Evolutionary conservation across 2,113 vertebrate genomes (phyloP).

Genomic region (Herpailurus yagouaroundi): DNA sequence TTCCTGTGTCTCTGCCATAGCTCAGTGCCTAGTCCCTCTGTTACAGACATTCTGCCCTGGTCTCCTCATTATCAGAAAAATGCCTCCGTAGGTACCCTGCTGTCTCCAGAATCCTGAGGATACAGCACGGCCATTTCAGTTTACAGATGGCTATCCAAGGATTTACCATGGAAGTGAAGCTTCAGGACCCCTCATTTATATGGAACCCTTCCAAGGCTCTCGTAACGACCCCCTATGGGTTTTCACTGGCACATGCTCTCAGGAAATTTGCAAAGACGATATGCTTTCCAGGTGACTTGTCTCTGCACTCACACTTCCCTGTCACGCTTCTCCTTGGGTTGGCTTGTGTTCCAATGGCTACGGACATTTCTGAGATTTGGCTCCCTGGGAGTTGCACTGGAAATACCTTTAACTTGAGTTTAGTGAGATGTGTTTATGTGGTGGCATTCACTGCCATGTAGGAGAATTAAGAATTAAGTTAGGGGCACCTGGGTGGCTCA

Average conservation of each 20-base stretch:
- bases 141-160: too few species aligned
- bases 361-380: not conserved
- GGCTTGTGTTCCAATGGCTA: too few species aligned
- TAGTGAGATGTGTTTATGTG: not conserved
- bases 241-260: not conserved
- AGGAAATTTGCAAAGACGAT: not conserved
- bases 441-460: too few species aligned
- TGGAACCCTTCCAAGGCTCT: not conserved
- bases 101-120: not conserved
- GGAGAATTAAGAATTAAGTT: not conserved
- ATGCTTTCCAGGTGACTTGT: not conserved
- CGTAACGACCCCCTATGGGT: fast-evolving
- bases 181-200: not conserved
- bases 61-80: not conserved
- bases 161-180: not conserved
- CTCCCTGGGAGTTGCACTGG: too few species aligned
- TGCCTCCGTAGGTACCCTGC: too few species aligned
- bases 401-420: not conserved
- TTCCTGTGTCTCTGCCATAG: not conserved
- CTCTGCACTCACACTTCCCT: not conserved
- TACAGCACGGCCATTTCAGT: not conserved
- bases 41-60: not conserved
- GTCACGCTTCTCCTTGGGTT: too few species aligned
- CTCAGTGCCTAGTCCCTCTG: too few species aligned
- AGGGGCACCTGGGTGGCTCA: too few species aligned